A percentile compares a stretch with the other conserved stretches of the same genome.
Conservation (phyloP, 2,113 vertebrate species). For the Conger conger region DNA sequence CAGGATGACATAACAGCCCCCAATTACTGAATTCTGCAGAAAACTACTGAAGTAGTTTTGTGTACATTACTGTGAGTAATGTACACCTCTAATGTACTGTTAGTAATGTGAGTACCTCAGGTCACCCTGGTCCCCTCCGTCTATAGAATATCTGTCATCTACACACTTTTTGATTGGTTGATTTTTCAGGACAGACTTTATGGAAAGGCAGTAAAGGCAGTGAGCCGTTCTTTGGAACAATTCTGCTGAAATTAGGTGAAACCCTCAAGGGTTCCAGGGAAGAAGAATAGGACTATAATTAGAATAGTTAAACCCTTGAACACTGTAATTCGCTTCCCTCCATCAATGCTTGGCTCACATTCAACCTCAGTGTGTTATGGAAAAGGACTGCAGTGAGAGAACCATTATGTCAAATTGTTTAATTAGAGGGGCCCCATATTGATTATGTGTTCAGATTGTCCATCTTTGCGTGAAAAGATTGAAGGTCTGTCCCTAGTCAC, state of each 20-base stretch:
- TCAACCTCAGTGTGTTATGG: background rate
- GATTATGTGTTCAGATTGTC: background rate
- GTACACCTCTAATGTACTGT: no score
- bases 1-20: background rate
- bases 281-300: constrained; percentile 8
- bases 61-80: background rate
- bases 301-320: background rate
- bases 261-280: background rate
- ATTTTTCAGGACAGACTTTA: background rate
- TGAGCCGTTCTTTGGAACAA: background rate
- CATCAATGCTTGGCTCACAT: background rate
- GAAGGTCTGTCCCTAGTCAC: background rate
- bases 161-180: background rate
- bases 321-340: background rate
- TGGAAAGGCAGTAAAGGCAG: background rate
- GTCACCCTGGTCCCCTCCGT: background rate
- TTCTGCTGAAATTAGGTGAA: background rate
- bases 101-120: background rate
- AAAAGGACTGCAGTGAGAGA: background rate
- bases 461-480: background rate
- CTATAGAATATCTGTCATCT: background rate
- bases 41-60: background rate
- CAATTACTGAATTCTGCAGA: background rate
- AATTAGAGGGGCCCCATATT: background rate
- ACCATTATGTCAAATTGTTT: background rate